These are phyloP conservation scores for Cecropterus lyciades DNA, from an alignment of 1,140 invertebrate genomes.

Conservation along the genomic window DNA sequence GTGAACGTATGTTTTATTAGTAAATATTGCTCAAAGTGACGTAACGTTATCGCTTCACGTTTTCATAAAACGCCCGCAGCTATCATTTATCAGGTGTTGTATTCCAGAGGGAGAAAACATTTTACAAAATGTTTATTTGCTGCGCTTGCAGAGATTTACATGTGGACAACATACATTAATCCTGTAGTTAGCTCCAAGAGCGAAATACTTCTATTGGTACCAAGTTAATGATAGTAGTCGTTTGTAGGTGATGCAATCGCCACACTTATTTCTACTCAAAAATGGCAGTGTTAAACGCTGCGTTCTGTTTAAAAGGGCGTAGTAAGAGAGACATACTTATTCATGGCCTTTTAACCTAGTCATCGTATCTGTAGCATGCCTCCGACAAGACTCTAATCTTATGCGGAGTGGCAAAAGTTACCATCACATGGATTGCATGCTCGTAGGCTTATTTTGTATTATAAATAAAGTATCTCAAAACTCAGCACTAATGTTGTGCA, in stretches of 20 bases:
- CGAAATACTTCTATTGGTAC: conserved; percentile 21
- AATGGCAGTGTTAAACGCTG: too few relatives aligned
- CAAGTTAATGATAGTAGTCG: conserved; percentile 2
- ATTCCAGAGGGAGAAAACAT: conserved; percentile 63
- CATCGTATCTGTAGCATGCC: too few relatives aligned
- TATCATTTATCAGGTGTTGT: conserved; percentile 76
- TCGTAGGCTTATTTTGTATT: too few relatives aligned
- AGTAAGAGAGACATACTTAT: too few relatives aligned
- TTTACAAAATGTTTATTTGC: conserved; percentile 74
- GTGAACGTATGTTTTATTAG: conserved; percentile 3
- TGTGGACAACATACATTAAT: conserved; percentile 64
- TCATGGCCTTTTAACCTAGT: too few relatives aligned
- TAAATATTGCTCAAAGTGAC: conserved; percentile 43
- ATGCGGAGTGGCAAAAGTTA: too few relatives aligned
- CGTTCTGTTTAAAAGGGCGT: too few relatives aligned
- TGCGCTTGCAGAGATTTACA: conserved; percentile 66
- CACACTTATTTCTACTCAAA: too few relatives aligned
- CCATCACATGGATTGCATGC: too few relatives aligned
- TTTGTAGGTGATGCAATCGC: too few relatives aligned
- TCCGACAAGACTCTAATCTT: too few relatives aligned
- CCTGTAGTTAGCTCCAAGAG: conserved; percentile 52
- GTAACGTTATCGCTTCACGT: conserved; percentile 64
- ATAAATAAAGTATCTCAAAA: too few relatives aligned
- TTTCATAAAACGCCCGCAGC: conserved; percentile 71
- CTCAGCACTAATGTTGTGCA: conserved; percentile 23